Conservation (phyloP, 2,113 vertebrate species). For the Pitta sordida region DNA sequence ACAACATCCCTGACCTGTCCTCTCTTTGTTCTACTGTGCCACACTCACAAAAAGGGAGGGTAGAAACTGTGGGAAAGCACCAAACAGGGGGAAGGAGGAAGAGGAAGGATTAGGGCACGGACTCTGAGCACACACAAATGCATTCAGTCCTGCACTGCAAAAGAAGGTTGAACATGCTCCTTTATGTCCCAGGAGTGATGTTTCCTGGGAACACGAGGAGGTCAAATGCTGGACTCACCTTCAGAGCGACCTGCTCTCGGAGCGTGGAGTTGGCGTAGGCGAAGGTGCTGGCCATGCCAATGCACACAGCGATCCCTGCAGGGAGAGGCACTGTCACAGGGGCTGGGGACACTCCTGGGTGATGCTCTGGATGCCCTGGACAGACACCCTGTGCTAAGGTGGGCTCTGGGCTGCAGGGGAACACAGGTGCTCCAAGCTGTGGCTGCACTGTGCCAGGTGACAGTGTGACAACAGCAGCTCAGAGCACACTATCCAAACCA, state of each 20-base stretch:
- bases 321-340: background rate
- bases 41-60: background rate
- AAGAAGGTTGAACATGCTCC: background rate
- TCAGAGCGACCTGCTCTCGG: slow-evolving; percentile 91
- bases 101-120: background rate
- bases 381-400: background rate
- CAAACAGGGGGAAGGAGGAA: background rate
- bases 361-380: background rate
- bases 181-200: background rate
- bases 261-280: slow-evolving; percentile 91
- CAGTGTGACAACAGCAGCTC: background rate
- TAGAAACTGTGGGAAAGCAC: background rate
- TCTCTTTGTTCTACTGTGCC: background rate
- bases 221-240: slow-evolving; percentile 75
- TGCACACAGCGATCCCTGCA: slow-evolving; percentile 92
- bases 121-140: background rate
- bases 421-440: background rate
- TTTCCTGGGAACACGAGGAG: background rate
- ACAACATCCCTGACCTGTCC: background rate
- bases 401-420: background rate
- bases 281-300: slow-evolving; percentile 96
- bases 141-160: background rate
- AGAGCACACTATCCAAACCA: background rate
- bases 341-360: background rate
- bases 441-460: background rate